Evolutionary conservation across 2,113 vertebrate genomes (phyloP).

Genomic region (Elanus axillaris): DNA sequence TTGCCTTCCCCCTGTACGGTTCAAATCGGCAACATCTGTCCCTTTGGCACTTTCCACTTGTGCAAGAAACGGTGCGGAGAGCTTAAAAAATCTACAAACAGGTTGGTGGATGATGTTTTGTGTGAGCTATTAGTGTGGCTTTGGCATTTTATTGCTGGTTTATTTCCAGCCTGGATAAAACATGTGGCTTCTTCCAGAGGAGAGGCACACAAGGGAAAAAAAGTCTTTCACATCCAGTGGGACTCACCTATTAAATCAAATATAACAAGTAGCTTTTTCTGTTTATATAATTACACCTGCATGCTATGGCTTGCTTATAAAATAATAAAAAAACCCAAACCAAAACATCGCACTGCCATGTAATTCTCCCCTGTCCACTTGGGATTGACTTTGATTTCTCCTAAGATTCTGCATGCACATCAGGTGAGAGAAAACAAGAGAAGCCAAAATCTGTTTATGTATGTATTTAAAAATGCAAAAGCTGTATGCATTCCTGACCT

Average conservation of each 20-base stretch:
- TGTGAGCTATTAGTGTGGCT: background rate
- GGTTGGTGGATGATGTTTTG: background rate
- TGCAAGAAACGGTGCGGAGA: background rate
- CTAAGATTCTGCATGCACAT: background rate
- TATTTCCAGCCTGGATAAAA: background rate
- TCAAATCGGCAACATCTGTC: constrained; percentile 77
- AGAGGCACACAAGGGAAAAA: background rate
- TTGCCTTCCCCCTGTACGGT: constrained; percentile 71
- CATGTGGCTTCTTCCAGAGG: background rate
- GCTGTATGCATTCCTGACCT: background rate
- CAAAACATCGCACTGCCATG: background rate
- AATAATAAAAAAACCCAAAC: background rate
- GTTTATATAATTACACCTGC: background rate
- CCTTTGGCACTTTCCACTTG: constrained; percentile 66
- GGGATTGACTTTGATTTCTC: background rate
- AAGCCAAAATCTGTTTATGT: background rate
- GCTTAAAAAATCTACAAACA: constrained; percentile 1
- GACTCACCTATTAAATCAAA: constrained; percentile 28
- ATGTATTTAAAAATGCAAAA: background rate
- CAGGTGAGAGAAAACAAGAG: background rate
- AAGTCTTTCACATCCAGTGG: background rate
- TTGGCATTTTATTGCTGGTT: background rate
- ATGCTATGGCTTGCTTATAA: background rate
- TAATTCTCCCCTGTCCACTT: background rate
- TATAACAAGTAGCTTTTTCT: background rate